Base-by-base conservation (phyloP, 1,140 invertebrate genomes). In the Mya arenaria region DNA sequence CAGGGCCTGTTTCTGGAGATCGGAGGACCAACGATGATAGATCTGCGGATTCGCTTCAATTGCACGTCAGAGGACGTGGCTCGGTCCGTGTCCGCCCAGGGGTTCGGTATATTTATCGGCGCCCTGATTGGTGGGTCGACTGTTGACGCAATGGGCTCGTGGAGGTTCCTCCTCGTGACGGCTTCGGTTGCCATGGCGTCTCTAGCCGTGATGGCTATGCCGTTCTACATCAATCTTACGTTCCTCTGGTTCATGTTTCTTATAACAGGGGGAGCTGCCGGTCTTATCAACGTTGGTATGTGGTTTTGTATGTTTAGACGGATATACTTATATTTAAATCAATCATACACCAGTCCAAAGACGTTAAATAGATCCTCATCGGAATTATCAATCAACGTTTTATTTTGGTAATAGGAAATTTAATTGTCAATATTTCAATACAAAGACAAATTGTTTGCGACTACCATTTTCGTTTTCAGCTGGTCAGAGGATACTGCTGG, bases 401-500 rank as follows among this genome's bases (percentile, higher is more conserved):
- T 62, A n/a, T 62, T 30, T n/a, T 1, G 58, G 19, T 62, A 3
- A 15, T 23, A 25, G 28, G 17, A 17, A n/a, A 62, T 30, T 25
- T n/a, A 30, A 4, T 25, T 4, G 32, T 30, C 28, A n/a, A 15
- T 62, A 19, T 17, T 1, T 62, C 32, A 8, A 25, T n/a, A 62
- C 15, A 30, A 23, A n/a, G n/a, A 19, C 4, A 17, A 25, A 25
- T 4, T 62, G 32, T n/a, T n/a, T n/a, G n/a, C n/a, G n/a, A n/a
- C n/a, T n/a, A n/a, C n/a, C n/a, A n/a, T 34, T 60, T 39, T n/a
- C n/a, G 25, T n/a, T 81, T 87, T 32, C 44, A 87, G 86, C 75
- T 77, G 82, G 82, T 25, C 80, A 87, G 48, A 58, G 65, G 19
- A 75, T 84, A 19, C 28, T 82, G 1, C 25, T 87, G 4, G 66